A percentile compares a stretch with the other conserved stretches of the same genome.
Conservation (phyloP, 2,797 vertebrate species). For the Rhyacichthys aspro region DNA sequence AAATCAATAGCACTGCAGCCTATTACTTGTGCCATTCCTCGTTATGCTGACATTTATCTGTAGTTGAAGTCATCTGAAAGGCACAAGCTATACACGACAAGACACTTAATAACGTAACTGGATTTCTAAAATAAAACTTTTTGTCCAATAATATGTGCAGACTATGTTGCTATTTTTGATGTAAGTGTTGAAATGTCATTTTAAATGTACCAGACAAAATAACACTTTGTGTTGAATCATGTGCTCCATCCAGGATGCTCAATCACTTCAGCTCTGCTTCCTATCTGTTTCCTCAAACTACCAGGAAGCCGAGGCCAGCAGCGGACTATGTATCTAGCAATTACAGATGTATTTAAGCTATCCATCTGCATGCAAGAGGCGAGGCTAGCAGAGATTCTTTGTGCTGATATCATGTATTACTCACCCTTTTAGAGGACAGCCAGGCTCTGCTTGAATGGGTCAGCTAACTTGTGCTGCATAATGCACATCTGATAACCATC, state of each 20-base stretch:
- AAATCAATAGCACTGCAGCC: constrained; percentile 44
- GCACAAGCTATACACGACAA: no score
- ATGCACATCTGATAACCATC: constrained; percentile 43
- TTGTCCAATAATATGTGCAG: constrained; percentile 8
- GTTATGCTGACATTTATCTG: constrained; percentile 1
- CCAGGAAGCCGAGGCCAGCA: constrained; percentile 6
- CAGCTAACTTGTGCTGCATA: constrained; percentile 34
- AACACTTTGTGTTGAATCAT: constrained; percentile 33
- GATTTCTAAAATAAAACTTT: not conserved
- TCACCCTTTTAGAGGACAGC: constrained; percentile 43
- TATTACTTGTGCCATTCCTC: constrained; percentile 18
- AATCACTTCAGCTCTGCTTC: constrained; percentile 16
- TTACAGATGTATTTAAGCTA: constrained; percentile 45
- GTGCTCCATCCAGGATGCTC: constrained; percentile 12
- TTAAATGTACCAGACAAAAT: constrained; percentile 25
- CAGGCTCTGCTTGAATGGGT: constrained; percentile 35
- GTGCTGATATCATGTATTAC: constrained; percentile 40
- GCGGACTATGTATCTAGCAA: not conserved
- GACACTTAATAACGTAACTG: no score
- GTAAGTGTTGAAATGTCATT: constrained; percentile 11
- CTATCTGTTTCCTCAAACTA: constrained; percentile 20
- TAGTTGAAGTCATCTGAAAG: constrained; percentile 2
- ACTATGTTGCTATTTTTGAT: constrained; percentile 13
- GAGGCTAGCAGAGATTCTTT: constrained; percentile 29
- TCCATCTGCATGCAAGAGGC: constrained; percentile 41